Evolutionary conservation across 2,888 invertebrate genomes (phyloP).

Genomic region (Nymphalis urticae): DNA sequence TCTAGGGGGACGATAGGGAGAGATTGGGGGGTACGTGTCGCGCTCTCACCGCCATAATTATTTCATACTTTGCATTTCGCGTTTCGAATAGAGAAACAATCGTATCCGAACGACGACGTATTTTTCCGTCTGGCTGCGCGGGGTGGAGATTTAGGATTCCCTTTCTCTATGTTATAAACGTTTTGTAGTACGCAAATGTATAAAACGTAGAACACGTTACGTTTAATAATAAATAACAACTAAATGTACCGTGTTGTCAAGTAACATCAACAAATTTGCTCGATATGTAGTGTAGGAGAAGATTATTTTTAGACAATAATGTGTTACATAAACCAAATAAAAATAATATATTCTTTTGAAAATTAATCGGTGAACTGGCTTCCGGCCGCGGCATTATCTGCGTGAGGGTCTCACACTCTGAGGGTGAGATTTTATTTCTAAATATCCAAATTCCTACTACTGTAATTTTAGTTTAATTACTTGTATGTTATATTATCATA

Average conservation of each 20-base stretch:
- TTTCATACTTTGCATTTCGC: conserved; percentile 74
- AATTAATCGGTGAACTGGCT: no score
- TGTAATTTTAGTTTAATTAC: neutral
- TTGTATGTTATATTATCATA: neutral
- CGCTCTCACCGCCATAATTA: conserved; percentile 71
- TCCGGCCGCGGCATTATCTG: no score
- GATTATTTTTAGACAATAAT: no score
- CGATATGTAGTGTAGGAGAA: no score
- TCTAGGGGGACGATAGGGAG: conserved; percentile 33
- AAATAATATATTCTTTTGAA: no score
- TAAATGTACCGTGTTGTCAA: no score
- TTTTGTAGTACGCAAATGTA: neutral
- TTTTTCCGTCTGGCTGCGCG: conserved; percentile 65
- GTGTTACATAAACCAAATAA: no score
- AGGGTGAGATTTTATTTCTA: no score
- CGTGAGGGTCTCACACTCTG: no score
- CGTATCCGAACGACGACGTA: conserved; percentile 54
- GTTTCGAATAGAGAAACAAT: conserved; percentile 68
- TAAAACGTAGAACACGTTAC: neutral
- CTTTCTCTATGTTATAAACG: conserved; percentile 28
- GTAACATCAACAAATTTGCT: no score
- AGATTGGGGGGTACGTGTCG: conserved; percentile 50
- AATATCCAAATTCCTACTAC: no score
- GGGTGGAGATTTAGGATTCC: conserved; percentile 47
- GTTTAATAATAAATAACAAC: no score